phyloP scores from a whole-genome alignment of 2,888 invertebrate genomes.

The Scaptomyza parva region DNA sequence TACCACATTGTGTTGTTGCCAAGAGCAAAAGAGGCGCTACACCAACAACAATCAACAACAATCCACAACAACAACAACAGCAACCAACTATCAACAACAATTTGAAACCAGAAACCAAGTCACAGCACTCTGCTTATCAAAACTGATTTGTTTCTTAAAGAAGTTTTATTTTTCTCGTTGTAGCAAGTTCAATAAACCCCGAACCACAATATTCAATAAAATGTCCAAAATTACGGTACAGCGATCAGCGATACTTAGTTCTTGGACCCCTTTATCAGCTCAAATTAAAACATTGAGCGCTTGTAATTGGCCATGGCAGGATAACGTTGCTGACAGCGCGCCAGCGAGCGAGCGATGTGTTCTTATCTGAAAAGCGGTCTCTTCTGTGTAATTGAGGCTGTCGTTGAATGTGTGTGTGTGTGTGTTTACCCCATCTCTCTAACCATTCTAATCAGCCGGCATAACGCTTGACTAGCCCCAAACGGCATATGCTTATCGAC shows the following conservation, averaged over 20 bases:
- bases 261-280: constrained; percentile 61
- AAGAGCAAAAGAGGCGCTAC: constrained; percentile 49
- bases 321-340: constrained; percentile 67
- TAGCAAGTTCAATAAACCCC: constrained; percentile 70
- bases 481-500: constrained; percentile 62
- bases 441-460: constrained; percentile 70
- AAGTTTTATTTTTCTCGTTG: constrained; percentile 25
- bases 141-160: constrained; percentile 46
- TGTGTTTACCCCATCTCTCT: constrained; percentile 13
- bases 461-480: constrained; percentile 79
- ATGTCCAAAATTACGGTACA: constrained; percentile 38
- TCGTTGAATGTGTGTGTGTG: constrained; percentile 33
- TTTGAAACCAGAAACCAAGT: constrained; percentile 24
- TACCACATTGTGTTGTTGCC: constrained; percentile 61
- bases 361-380: constrained; percentile 56
- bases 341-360: constrained; percentile 42
- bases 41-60: constrained; percentile 29
- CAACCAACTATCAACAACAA: constrained; percentile 13
- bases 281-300: constrained; percentile 77
- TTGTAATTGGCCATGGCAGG: constrained; percentile 74
- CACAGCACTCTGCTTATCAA: constrained; percentile 52
- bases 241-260: constrained; percentile 39
- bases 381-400: constrained; percentile 68
- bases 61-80: constrained; percentile 26
- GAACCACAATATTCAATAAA: constrained; percentile 40